phyloP scores from a whole-genome alignment of 2,113 vertebrate genomes.

The Dissostichus mawsoni region DNA sequence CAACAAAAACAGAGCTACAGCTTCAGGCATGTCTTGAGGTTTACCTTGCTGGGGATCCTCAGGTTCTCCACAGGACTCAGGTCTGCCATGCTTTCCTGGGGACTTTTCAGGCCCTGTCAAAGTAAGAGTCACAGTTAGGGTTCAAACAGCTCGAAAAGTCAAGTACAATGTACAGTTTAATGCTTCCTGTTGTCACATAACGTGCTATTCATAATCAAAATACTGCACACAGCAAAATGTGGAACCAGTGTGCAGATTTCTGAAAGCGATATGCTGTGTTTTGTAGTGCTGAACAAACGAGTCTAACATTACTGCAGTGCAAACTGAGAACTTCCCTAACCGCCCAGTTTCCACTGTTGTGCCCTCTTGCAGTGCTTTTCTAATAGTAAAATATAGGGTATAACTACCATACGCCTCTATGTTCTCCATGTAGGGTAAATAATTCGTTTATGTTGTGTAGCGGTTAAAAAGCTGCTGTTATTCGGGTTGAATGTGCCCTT shows the following conservation, averaged over 20 bases:
- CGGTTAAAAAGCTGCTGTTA: not conserved
- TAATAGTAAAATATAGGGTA: not conserved
- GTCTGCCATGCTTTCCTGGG: slow-evolving; percentile 93
- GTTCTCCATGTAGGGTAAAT: not conserved
- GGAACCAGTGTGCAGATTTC: slow-evolving; percentile 34
- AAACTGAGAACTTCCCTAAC: slow-evolving; percentile 60
- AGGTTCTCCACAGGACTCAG: slow-evolving; percentile 95
- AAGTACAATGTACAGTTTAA: not conserved
- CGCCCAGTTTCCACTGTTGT: slow-evolving; percentile 38
- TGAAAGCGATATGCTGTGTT: slow-evolving; percentile 35
- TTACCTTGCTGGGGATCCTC: slow-evolving; percentile 94
- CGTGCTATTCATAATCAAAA: not conserved
- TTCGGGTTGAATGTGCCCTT: not conserved
- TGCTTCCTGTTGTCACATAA: not conserved
- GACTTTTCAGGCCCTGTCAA: slow-evolving; percentile 92
- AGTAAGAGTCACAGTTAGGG: slow-evolving; percentile 18
- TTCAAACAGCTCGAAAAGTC: not conserved
- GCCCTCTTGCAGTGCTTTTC: slow-evolving; percentile 20
- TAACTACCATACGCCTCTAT: not conserved
- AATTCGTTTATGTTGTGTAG: no score
- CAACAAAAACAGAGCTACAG: not conserved
- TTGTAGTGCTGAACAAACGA: slow-evolving; percentile 2
- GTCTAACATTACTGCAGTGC: slow-evolving; percentile 36
- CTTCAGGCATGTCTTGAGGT: not conserved
- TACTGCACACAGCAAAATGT: slow-evolving; percentile 7